Evolutionary conservation across 1,140 invertebrate species (phyloP).

Genomic region (Drosophila grimshawi): DNA sequence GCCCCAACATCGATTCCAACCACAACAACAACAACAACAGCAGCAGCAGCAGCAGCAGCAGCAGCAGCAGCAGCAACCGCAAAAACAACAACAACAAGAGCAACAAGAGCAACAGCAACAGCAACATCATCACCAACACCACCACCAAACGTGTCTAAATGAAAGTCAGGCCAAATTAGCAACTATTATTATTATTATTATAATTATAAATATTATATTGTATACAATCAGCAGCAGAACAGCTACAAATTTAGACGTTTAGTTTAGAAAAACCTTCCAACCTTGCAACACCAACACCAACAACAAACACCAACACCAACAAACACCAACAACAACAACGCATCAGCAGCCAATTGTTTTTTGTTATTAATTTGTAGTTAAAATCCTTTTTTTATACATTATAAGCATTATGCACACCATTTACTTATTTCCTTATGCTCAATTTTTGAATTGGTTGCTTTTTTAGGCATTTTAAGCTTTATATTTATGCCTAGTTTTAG

Average conservation of each 20-base stretch:
- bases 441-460: conserved; percentile 59
- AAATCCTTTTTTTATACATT: conserved; percentile 27
- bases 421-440: conserved; percentile 81
- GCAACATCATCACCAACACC: conserved; percentile 35
- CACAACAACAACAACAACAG: conserved; percentile 7
- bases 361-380: conserved; percentile 70
- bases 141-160: conserved; percentile 80
- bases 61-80: conserved; percentile 36
- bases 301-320: conserved; percentile 30
- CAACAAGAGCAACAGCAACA: conserved; percentile 28
- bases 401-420: conserved; percentile 65
- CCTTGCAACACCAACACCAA: conserved; percentile 58
- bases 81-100: conserved; percentile 2
- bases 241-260: conserved; percentile 55
- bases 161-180: conserved; percentile 81
- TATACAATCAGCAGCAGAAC: conserved; percentile 23
- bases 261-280: conserved; percentile 67
- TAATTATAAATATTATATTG: conserved; percentile 16
- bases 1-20: conserved; percentile 14
- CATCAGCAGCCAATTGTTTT: conserved; percentile 42
- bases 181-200: conserved; percentile 63
- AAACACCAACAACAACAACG: conserved; percentile 41
- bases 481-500: conserved; percentile 79
- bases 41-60: conserved; percentile 5
- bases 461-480: conserved; percentile 69